These are phyloP conservation scores for Scomber japonicus DNA, from an alignment of 2,113 vertebrate species.

Conservation along the genomic window DNA sequence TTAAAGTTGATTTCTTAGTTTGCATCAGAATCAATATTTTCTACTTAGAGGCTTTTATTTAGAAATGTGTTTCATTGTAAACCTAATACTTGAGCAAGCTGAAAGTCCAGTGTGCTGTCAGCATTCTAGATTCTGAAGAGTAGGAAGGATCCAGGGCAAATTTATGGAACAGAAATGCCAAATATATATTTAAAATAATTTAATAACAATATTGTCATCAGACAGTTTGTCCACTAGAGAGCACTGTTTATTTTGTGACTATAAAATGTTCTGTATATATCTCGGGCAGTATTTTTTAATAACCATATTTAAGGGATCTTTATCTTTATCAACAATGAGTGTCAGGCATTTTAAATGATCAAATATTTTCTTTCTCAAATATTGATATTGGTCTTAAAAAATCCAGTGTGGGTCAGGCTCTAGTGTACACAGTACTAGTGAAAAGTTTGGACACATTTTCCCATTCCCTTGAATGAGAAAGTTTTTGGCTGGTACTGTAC, in stretches of 20 bases:
- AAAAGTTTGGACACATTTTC: not conserved
- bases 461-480: too few relatives aligned
- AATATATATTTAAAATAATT: not conserved
- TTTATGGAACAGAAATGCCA: too few relatives aligned
- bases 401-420: too few relatives aligned
- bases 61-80: not conserved
- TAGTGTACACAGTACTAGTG: not conserved
- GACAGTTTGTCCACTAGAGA: constrained; percentile 9
- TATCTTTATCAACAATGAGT: not conserved
- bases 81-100: not conserved
- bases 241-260: not conserved
- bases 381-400: too few relatives aligned
- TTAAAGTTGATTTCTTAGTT: not conserved
- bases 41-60: not conserved
- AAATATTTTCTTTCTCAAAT: not conserved
- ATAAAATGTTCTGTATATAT: not conserved
- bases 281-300: not conserved
- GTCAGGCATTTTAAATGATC: not conserved
- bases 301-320: not conserved
- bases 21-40: not conserved
- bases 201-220: not conserved
- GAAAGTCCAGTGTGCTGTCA: not conserved
- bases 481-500: too few relatives aligned
- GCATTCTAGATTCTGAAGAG: too few relatives aligned
- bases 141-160: too few relatives aligned